Evolutionary conservation across 2,888 invertebrate species (phyloP).

Genomic region (Dorcus hopei): DNA sequence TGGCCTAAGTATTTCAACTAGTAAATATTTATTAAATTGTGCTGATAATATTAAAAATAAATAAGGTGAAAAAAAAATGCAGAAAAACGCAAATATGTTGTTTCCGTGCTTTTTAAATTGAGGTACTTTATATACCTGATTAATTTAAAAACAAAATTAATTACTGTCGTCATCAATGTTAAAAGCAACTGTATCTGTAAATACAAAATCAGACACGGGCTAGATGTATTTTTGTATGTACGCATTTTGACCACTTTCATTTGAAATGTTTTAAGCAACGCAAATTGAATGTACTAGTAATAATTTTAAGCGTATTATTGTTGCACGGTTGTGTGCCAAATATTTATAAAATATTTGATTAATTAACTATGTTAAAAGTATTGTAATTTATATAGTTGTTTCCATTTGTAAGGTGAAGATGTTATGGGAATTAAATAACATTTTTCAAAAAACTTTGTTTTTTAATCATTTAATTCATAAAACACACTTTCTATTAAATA

Average conservation of each 20-base stretch:
- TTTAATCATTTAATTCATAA: too few species aligned
- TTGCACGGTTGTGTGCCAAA: slow-evolving; percentile 16
- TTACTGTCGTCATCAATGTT: too few species aligned
- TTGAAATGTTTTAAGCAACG: slow-evolving; percentile 5
- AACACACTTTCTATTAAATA: too few species aligned
- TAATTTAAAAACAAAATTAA: too few species aligned
- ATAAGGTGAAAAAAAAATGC: too few species aligned
- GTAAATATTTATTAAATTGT: too few species aligned
- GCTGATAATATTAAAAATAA: too few species aligned
- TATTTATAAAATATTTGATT: slow-evolving; percentile 2
- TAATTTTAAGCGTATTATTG: slow-evolving; percentile 10
- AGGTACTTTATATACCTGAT: too few species aligned
- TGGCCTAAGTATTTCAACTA: too few species aligned
- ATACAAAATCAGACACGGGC: slow-evolving; percentile 1
- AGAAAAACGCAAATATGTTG: too few species aligned
- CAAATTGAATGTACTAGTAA: slow-evolving; percentile 11
- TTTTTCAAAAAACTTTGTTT: background rate
- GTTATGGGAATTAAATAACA: background rate
- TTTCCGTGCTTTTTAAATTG: too few species aligned
- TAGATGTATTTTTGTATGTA: slow-evolving; percentile 25
- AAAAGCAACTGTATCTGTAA: too few species aligned
- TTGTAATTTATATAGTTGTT: background rate
- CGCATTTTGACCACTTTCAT: slow-evolving; percentile 16
- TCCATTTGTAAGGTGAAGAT: background rate
- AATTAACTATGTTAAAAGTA: background rate